Conservation (phyloP, 2,797 vertebrate genomes). For the Chelidonichthys spinosus region DNA sequence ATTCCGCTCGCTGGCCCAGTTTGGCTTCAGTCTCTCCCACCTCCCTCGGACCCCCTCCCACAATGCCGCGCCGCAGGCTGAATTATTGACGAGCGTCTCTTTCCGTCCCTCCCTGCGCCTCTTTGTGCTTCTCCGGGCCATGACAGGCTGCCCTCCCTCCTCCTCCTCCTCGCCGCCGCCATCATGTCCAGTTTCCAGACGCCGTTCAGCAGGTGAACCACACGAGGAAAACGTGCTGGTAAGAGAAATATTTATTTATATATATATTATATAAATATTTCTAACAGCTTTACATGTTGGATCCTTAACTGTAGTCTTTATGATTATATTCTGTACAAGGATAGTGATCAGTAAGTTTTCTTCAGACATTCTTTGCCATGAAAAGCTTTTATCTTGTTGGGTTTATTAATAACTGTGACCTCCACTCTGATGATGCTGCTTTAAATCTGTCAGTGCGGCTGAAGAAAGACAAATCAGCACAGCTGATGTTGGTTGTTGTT, state of each 20-base stretch:
- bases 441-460: neutral
- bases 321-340: too few species aligned
- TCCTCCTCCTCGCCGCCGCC: slow-evolving; percentile 36
- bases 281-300: too few species aligned
- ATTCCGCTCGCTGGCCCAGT: slow-evolving; percentile 66
- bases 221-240: slow-evolving; percentile 55
- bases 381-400: neutral
- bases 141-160: neutral
- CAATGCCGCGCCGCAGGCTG: slow-evolving; percentile 39
- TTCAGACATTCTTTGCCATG: too few species aligned
- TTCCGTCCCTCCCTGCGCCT: slow-evolving; percentile 63
- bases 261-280: too few species aligned
- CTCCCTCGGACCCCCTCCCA: slow-evolving; percentile 28
- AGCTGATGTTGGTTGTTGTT: too few species aligned
- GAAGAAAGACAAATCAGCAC: neutral
- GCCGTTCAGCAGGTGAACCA: slow-evolving; percentile 20
- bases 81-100: slow-evolving; percentile 80
- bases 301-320: too few species aligned
- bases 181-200: slow-evolving; percentile 51
- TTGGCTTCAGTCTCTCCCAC: slow-evolving; percentile 59
- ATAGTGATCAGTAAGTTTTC: neutral
- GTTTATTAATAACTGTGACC: neutral
- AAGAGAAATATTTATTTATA: slow-evolving; percentile 18
- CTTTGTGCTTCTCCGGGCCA: slow-evolving; percentile 57
- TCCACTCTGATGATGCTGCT: neutral